Evolutionary conservation across 2,113 vertebrate species (phyloP).

Genomic region (Hemichromis elongatus): DNA sequence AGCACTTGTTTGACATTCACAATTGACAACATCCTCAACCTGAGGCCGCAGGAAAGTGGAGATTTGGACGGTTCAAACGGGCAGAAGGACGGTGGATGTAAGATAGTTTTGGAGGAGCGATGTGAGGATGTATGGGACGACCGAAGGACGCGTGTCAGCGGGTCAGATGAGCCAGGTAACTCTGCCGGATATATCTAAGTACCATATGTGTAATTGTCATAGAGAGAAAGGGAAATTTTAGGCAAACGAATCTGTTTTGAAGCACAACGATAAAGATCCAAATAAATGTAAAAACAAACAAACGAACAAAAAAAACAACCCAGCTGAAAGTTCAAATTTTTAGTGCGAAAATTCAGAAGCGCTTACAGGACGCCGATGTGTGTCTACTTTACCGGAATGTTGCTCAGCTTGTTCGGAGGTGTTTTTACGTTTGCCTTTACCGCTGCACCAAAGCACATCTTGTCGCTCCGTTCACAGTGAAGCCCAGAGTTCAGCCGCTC

Average conservation of each 20-base stretch:
- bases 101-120: conserved; percentile 7
- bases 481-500: not conserved
- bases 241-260: not conserved
- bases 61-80: not conserved
- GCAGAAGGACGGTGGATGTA: conserved; percentile 8
- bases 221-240: not conserved
- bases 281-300: accelerated
- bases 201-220: not conserved
- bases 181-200: not conserved
- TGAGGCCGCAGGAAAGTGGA: conserved; percentile 43
- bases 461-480: conserved; percentile 57
- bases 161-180: conserved; percentile 48
- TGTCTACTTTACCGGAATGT: not conserved
- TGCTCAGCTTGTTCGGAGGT: not conserved
- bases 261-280: not conserved
- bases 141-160: conserved; percentile 30
- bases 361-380: not conserved
- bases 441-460: conserved; percentile 7
- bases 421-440: not conserved
- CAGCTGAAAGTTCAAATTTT: not conserved
- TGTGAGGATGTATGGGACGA: conserved; percentile 34
- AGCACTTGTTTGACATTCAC: conserved; percentile 72
- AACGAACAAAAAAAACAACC: not conserved
- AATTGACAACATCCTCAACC: conserved; percentile 76
- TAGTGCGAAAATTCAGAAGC: not conserved